A percentile compares a stretch with the other conserved stretches of the same genome.
Conservation (phyloP, 2,888 invertebrate genomes). For the Nasonia oneida region DNA sequence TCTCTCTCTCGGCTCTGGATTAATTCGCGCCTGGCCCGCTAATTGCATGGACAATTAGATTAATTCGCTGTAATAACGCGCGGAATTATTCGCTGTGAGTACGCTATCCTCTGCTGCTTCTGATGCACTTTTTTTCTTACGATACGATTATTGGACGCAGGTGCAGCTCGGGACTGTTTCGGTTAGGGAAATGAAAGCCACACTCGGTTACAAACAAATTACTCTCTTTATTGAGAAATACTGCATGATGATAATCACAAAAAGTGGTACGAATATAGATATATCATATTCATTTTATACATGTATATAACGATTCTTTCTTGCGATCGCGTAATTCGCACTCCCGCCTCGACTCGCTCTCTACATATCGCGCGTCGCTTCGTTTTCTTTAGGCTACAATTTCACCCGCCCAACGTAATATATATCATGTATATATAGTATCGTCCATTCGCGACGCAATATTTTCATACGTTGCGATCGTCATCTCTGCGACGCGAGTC, state of each 20-base stretch:
- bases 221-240: slow-evolving; percentile 73
- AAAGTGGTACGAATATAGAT: slow-evolving; percentile 70
- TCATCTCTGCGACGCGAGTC: not conserved
- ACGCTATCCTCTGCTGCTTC: not conserved
- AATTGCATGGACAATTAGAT: slow-evolving; percentile 41
- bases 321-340: no score
- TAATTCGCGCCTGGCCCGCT: slow-evolving; percentile 21
- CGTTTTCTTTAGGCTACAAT: slow-evolving; percentile 12
- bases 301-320: slow-evolving; percentile 42
- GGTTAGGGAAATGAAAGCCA: not conserved
- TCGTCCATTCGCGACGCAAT: not conserved
- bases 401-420: not conserved
- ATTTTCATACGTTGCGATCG: not conserved
- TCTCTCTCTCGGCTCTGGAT: not conserved
- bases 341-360: not conserved
- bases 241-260: slow-evolving; percentile 70
- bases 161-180: not conserved
- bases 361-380: not conserved
- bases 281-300: slow-evolving; percentile 52
- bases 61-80: slow-evolving; percentile 15
- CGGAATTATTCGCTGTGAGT: not conserved
- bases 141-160: not conserved
- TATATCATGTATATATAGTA: not conserved
- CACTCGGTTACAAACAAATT: slow-evolving; percentile 67
- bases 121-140: not conserved